Conservation (phyloP, 2,797 vertebrate genomes). For the Calcarius lapponicus region DNA sequence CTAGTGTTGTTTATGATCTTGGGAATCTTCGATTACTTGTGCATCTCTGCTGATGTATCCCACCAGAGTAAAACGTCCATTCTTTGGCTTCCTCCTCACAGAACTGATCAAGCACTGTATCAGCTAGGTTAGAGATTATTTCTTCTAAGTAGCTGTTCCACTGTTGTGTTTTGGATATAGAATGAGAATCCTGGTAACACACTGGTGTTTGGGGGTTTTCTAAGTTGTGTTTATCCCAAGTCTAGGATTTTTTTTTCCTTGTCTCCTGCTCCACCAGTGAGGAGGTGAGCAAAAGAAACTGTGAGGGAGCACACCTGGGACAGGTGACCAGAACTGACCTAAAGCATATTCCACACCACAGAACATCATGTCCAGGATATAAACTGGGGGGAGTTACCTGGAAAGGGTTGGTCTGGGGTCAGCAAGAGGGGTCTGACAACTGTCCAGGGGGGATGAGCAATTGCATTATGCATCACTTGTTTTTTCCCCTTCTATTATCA, state of each 20-base stretch:
- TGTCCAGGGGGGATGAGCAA: accelerated
- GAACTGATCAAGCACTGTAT: not conserved
- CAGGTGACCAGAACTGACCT: not conserved
- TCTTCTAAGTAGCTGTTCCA: not conserved
- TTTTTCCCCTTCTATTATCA: not conserved
- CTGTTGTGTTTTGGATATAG: not conserved
- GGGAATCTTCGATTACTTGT: not conserved
- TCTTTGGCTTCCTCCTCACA: not conserved
- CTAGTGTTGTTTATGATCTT: not conserved
- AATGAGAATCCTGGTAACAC: not conserved
- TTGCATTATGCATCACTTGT: not conserved
- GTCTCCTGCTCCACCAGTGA: not conserved
- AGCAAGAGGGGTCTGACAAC: not conserved
- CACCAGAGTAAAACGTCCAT: not conserved
- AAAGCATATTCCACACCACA: not conserved
- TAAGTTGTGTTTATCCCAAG: not conserved
- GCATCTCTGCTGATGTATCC: not conserved
- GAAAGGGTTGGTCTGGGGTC: not conserved
- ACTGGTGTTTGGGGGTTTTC: not conserved
- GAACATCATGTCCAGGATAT: not conserved
- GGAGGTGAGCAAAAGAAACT: not conserved
- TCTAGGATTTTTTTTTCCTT: not conserved
- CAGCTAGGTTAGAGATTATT: not conserved
- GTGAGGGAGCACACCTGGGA: not conserved
- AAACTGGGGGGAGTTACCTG: not conserved